These are phyloP conservation scores for Caenorhabditis inopinata DNA, from an alignment of 1,140 invertebrate genomes.

Conservation along the genomic window DNA sequence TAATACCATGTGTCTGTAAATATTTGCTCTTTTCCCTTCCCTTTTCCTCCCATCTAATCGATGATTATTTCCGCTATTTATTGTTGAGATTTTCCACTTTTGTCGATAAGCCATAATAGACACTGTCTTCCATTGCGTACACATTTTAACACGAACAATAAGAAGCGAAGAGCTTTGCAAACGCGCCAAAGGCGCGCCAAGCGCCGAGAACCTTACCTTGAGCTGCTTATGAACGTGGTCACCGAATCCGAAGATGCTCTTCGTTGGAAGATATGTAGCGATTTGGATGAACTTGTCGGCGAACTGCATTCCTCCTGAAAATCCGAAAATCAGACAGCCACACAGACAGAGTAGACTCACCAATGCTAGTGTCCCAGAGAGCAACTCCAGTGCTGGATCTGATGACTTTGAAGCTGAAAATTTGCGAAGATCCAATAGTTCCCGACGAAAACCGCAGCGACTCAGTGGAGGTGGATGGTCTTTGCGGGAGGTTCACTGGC, in stretches of 20 bases:
- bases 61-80: neutral
- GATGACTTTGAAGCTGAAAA: slow-evolving; percentile 52
- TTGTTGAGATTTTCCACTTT: neutral
- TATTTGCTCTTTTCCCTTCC: neutral
- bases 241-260: slow-evolving; percentile 67
- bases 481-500: slow-evolving; percentile 41
- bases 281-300: slow-evolving; percentile 68
- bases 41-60: neutral
- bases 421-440: slow-evolving; percentile 34
- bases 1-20: slow-evolving; percentile 4
- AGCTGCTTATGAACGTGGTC: slow-evolving; percentile 67
- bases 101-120: neutral
- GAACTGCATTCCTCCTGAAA: slow-evolving; percentile 59
- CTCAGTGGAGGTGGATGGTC: slow-evolving; percentile 37
- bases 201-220: slow-evolving; percentile 52
- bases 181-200: neutral
- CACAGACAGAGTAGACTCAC: slow-evolving; percentile 30
- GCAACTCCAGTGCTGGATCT: slow-evolving; percentile 46
- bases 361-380: slow-evolving; percentile 57
- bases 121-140: neutral
- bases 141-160: too few species aligned
- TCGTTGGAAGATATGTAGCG: slow-evolving; percentile 62
- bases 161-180: too few species aligned
- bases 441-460: slow-evolving; percentile 37
- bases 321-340: neutral